Evolutionary conservation across 1,140 invertebrate genomes (phyloP).

Genomic region (Caerostris extrusa): DNA sequence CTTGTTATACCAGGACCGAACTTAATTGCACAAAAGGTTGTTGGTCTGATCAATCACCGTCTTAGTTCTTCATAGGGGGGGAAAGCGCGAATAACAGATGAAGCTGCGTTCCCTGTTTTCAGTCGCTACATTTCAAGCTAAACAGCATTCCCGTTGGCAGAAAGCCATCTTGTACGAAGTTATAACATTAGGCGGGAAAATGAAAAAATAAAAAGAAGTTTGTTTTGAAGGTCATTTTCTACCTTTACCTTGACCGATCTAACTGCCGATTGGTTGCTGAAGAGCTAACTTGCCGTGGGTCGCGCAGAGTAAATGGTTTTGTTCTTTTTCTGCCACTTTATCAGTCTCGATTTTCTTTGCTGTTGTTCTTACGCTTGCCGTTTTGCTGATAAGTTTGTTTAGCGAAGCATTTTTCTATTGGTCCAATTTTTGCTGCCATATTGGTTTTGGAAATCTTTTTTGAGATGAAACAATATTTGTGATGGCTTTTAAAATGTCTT

Average conservation of each 20-base stretch:
- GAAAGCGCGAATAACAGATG: background rate
- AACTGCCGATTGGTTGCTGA: constrained; percentile 29
- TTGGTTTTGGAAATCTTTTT: too few relatives aligned
- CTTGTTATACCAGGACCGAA: too few relatives aligned
- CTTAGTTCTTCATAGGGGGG: background rate
- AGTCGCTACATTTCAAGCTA: constrained; percentile 30
- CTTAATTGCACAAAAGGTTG: too few relatives aligned
- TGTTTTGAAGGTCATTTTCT: constrained; percentile 64
- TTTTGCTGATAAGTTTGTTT: background rate
- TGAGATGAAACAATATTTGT: too few relatives aligned
- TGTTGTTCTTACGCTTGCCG: background rate
- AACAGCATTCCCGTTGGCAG: constrained; percentile 45
- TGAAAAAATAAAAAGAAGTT: constrained; percentile 5
- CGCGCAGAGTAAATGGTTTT: constrained; percentile 1
- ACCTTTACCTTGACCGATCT: constrained; percentile 49
- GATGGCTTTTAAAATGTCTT: too few relatives aligned
- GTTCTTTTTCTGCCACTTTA: background rate
- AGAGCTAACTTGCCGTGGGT: constrained; percentile 41
- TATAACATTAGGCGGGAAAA: constrained; percentile 7
- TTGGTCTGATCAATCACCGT: constrained; percentile 9
- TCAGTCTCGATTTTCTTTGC: constrained; percentile 40
- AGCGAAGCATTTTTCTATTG: too few relatives aligned
- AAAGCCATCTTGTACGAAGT: constrained; percentile 40
- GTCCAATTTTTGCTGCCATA: too few relatives aligned
- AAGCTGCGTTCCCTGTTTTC: constrained; percentile 9